Percentiles rank a stretch among this genome's conserved stretches.
phyloP scores from a whole-genome alignment of 2,888 invertebrate genomes.

The Prenolepis imparis region DNA sequence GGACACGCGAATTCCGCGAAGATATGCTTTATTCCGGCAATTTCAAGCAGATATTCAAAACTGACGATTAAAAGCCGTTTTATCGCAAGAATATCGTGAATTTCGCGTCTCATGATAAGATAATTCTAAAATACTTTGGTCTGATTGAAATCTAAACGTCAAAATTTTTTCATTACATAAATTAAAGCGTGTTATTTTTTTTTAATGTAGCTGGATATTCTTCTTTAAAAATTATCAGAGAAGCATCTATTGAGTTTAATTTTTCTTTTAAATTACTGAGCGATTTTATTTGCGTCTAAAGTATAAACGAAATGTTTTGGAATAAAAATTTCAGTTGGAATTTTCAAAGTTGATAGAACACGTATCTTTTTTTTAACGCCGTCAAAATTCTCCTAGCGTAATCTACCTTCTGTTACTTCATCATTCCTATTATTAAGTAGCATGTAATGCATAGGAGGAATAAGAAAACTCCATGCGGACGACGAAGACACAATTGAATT shows the following conservation, averaged over 20 bases:
- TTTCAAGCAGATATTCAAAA: constrained; percentile 22
- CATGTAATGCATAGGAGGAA: not conserved
- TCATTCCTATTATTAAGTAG: constrained; percentile 19
- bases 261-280: not conserved
- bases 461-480: not conserved
- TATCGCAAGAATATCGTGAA: not conserved
- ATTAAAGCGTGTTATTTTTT: not conserved
- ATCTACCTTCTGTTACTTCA: not conserved
- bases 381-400: not conserved
- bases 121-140: not conserved
- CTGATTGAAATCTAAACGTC: not conserved
- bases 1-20: constrained; percentile 52
- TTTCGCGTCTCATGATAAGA: not conserved
- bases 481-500: constrained; percentile 39
- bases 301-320: not conserved
- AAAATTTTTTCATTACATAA: not conserved
- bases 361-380: not conserved
- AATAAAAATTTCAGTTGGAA: not conserved
- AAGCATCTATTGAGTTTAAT: not conserved
- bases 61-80: not conserved
- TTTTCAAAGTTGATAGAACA: not conserved
- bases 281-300: not conserved
- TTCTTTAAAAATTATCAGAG: not conserved
- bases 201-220: not conserved
- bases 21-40: constrained; percentile 31